phyloP scores from a whole-genome alignment of 2,888 invertebrate genomes.

The Eristalis intricaria region DNA sequence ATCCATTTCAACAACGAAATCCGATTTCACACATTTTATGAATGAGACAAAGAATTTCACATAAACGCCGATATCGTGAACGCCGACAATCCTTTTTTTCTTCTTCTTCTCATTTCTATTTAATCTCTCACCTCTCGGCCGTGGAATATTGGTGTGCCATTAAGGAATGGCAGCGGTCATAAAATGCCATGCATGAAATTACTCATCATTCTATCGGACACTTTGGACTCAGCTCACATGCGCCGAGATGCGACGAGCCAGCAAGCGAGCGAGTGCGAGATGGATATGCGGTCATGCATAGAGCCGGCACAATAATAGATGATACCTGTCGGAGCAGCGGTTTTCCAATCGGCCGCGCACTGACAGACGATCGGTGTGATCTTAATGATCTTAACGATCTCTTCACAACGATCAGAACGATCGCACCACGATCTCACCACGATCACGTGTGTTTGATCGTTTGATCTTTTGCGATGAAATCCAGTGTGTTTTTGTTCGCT shows the following conservation, averaged over 20 bases:
- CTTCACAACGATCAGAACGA: neutral
- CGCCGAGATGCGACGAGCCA: neutral
- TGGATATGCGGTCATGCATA: constrained; percentile 7
- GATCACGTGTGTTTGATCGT: constrained; percentile 18
- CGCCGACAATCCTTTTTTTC: constrained; percentile 7
- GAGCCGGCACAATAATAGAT: constrained; percentile 50
- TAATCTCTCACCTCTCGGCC: constrained; percentile 6
- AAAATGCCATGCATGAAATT: constrained; percentile 61
- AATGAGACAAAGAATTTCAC: constrained; percentile 48
- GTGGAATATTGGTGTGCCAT: constrained; percentile 42
- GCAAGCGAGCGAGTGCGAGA: neutral
- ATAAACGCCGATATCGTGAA: constrained; percentile 3
- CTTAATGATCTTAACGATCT: constrained; percentile 42
- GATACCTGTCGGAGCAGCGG: constrained; percentile 57
- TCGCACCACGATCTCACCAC: constrained; percentile 19
- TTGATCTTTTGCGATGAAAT: constrained; percentile 49
- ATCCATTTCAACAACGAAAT: constrained; percentile 4
- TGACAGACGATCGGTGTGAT: constrained; percentile 37
- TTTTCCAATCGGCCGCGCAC: constrained; percentile 48
- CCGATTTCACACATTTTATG: constrained; percentile 53
- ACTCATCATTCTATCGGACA: constrained; percentile 45
- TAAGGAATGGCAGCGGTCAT: constrained; percentile 42
- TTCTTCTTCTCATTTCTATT: too few relatives aligned
- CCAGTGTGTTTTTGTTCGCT: neutral
- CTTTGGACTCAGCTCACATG: constrained; percentile 12